Evolutionary conservation across 2,113 vertebrate species (phyloP), one percentile per base, ranked within the genome.

Genomic region (Scomber scombrus): DNA sequence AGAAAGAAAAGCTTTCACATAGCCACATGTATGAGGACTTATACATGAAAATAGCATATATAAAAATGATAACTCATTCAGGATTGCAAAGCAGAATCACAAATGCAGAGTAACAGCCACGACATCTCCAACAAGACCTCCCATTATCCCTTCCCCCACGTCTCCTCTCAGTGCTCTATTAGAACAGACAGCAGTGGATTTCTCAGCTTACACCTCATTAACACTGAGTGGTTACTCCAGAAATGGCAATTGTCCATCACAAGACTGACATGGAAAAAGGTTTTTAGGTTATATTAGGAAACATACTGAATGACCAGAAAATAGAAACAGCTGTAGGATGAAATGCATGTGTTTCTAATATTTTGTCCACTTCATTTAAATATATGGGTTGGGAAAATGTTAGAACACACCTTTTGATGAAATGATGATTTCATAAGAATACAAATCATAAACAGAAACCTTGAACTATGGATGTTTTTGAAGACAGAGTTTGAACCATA

Each of bases 151-250:
- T 40, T 65, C 71, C 60, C 66, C 49, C 61, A 21, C 19, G 29
- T 67, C 54, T 72, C 52, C 34, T 45, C 52, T 68, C 64, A 74
- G 51, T 73, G 29, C 18, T 63, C 50, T 51, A 62, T 50, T 74
- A 31, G 45, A 58, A 74, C 52, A 81, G 69, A 78, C 69, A 64
- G 83, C 40, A 40, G 56, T 50, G 67, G 55, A 62, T 85, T 72
- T 54, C 16, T 71, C 72, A 62, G 56, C 1, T 64, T 81, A 63
- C 73, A 78, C 52, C 57, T 82, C 64, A 78, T 82, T 82, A 75
- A 78, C 78, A 74, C 74, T 70, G 16, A 69, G 31, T 52, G 55
- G 51, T 58, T 55, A 57, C 56, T 63, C 73, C 26, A 67, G 66
- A 77, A 62, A 72, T 51, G 56, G 49, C 43, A 58, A 72, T 29